A percentile compares a stretch with the other conserved stretches of the same genome.
phyloP scores from a whole-genome alignment of 1,140 invertebrate genomes.

The Eumeta japonica region DNA sequence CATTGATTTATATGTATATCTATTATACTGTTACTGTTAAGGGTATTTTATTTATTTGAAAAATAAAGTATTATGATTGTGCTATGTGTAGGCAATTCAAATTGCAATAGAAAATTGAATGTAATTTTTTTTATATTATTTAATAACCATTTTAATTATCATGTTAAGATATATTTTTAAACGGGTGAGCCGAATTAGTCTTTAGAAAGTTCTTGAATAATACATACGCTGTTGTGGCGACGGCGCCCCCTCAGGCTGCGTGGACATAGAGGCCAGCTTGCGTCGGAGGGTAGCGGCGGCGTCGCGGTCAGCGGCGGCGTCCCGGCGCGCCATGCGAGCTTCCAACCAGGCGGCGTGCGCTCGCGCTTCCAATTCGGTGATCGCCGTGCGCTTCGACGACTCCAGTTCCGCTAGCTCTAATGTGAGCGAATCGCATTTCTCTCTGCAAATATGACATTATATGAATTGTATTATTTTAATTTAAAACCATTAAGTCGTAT shows the following conservation, averaged over 20 bases:
- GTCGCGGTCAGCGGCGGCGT: slow-evolving; percentile 72
- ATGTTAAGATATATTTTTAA: no score
- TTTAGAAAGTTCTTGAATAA: no score
- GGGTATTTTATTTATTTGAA: no score
- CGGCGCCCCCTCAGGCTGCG: slow-evolving; percentile 18
- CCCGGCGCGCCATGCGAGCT: slow-evolving; percentile 71
- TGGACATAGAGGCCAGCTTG: slow-evolving; percentile 59
- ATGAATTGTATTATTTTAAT: slow-evolving; percentile 3
- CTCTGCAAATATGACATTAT: slow-evolving; percentile 19
- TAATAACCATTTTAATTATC: no score
- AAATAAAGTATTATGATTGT: no score
- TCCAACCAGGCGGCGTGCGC: slow-evolving; percentile 77
- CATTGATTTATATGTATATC: no score
- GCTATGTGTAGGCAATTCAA: no score
- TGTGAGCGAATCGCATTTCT: slow-evolving; percentile 66
- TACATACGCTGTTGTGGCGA: slow-evolving; percentile 37
- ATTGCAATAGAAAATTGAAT: no score
- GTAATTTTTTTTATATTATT: no score
- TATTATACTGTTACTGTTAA: no score
- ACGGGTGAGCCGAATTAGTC: no score
- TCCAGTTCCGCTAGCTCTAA: slow-evolving; percentile 79
- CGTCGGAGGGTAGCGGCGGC: slow-evolving; percentile 73
- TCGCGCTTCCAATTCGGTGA: slow-evolving; percentile 72
- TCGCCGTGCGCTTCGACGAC: slow-evolving; percentile 71
- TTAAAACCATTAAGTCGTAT: slow-evolving; percentile 3